Conservation (phyloP, 2,797 vertebrate species). For the Alauda arvensis region DNA sequence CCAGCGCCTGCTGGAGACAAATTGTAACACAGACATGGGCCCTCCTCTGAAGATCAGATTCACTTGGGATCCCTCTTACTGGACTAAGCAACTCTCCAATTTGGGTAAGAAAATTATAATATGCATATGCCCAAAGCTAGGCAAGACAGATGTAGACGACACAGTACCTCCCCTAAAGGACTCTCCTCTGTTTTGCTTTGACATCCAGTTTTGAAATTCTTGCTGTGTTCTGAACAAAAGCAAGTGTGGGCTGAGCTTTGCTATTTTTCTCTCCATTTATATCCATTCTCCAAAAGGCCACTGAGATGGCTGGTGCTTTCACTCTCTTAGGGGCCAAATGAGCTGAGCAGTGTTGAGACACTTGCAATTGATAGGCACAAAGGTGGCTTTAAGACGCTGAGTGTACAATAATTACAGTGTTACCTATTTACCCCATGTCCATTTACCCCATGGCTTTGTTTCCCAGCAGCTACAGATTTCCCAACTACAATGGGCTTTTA, state of each 20-base stretch:
- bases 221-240: not conserved
- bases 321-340: not conserved
- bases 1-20: conserved; percentile 88
- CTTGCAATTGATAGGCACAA: not conserved
- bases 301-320: not conserved
- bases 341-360: not conserved
- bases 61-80: conserved; percentile 95
- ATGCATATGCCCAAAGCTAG: not conserved
- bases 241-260: not conserved
- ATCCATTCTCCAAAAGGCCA: not conserved
- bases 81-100: conserved; percentile 91
- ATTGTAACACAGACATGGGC: conserved; percentile 79
- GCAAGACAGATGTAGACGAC: not conserved
- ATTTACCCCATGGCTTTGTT: not conserved
- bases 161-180: not conserved
- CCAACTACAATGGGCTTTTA: not conserved
- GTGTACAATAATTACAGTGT: not conserved
- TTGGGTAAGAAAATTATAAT: conserved; percentile 76
- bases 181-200: not conserved
- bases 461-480: not conserved
- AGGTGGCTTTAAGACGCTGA: not conserved
- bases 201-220: not conserved
- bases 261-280: not conserved
- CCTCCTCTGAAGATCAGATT: conserved; percentile 91
- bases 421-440: not conserved